Percentiles rank a stretch among this genome's conserved stretches.
phyloP scores from a whole-genome alignment of 2,113 vertebrate species.

The Pteruthius melanotis region DNA sequence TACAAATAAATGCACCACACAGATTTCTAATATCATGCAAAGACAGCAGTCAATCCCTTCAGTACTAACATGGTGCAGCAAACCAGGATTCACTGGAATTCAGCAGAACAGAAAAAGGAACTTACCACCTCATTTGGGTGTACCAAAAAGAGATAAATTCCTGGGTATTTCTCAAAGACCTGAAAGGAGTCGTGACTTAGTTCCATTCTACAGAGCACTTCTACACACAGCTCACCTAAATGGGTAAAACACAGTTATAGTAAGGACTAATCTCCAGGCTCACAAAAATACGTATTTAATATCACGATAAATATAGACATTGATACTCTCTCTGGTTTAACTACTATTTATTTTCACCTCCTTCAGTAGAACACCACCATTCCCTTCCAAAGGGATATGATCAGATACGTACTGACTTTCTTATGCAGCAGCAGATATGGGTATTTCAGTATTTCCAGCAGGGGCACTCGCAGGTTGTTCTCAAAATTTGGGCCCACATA shows the following conservation, averaged over 20 bases:
- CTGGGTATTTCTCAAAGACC: constrained; percentile 81
- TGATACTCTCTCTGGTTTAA: background rate
- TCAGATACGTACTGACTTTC: constrained; percentile 76
- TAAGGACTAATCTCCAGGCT: background rate
- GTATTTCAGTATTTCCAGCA: constrained; percentile 84
- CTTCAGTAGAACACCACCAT: fast-evolving
- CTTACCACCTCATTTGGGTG: constrained; percentile 84
- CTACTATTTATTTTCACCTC: background rate
- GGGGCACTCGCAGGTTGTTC: constrained; percentile 75
- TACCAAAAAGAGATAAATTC: constrained; percentile 84
- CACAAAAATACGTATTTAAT: background rate
- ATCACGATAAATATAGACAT: background rate
- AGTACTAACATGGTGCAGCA: background rate
- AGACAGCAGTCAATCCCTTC: background rate
- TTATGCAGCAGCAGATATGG: constrained; percentile 79
- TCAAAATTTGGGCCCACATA: constrained; percentile 75
- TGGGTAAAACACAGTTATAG: background rate
- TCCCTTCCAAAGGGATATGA: fast-evolving
- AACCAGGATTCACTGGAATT: background rate
- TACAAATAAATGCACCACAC: background rate
- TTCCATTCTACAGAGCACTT: constrained; percentile 81
- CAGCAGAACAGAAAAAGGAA: background rate
- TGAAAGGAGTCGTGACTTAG: constrained; percentile 73
- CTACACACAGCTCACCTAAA: constrained; percentile 79
- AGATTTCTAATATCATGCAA: background rate